phyloP scores from a whole-genome alignment of 1,140 invertebrate species.

The Steinernema feltiae region DNA sequence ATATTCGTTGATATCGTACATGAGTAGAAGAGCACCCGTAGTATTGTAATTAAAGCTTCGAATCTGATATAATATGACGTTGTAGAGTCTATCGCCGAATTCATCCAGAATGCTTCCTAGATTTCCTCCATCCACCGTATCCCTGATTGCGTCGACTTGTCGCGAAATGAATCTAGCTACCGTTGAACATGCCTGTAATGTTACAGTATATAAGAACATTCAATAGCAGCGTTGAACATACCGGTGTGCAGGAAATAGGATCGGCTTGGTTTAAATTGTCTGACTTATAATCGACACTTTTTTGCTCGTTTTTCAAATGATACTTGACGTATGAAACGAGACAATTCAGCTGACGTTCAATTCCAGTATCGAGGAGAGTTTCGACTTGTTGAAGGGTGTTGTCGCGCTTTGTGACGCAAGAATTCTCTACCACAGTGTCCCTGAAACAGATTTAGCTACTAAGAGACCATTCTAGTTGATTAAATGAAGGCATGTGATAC shows the following conservation, averaged over 20 bases:
- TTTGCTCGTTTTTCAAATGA: conserved; percentile 84
- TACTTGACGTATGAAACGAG: conserved; percentile 84
- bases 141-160: conserved; percentile 72
- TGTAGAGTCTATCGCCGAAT: conserved; percentile 79
- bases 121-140: conserved; percentile 86
- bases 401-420: conserved; percentile 80
- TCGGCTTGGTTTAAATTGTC: conserved; percentile 69
- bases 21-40: conserved; percentile 90
- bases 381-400: conserved; percentile 79
- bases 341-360: conserved; percentile 75
- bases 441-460: too few relatives aligned
- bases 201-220: conserved; percentile 28
- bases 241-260: conserved; percentile 14
- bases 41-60: conserved; percentile 90
- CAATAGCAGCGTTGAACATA: not conserved
- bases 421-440: conserved; percentile 77
- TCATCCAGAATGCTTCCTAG: conserved; percentile 77
- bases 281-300: conserved; percentile 89
- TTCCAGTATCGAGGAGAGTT: conserved; percentile 78
- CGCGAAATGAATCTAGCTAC: conserved; percentile 77
- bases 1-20: conserved; percentile 93
- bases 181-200: conserved; percentile 73
- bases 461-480: too few relatives aligned
- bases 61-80: conserved; percentile 89
- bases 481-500: too few relatives aligned